Evolutionary conservation across 2,113 vertebrate species (phyloP).

Genomic region (Myodes glareolus): DNA sequence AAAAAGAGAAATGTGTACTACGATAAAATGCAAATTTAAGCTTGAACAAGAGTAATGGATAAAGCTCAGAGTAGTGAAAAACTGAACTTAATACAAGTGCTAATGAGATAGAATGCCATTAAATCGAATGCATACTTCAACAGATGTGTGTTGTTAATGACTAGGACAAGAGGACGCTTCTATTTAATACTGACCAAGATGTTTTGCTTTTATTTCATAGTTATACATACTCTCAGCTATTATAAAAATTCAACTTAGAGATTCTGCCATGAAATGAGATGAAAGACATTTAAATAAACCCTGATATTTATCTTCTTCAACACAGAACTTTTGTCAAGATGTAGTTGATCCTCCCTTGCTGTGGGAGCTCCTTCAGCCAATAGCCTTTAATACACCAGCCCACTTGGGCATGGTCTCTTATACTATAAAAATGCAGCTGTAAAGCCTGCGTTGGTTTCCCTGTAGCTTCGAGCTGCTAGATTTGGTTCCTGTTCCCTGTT

Average conservation of each 20-base stretch:
- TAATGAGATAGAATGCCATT: not conserved
- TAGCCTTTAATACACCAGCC: no score
- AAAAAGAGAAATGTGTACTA: not conserved
- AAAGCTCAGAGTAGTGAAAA: not conserved
- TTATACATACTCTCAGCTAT: not conserved
- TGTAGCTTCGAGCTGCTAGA: no score
- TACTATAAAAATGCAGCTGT: no score
- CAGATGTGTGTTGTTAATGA: not conserved
- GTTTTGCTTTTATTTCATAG: slow-evolving; percentile 20
- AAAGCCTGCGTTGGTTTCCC: no score
- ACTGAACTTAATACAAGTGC: not conserved
- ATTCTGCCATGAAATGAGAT: not conserved
- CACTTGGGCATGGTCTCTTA: no score
- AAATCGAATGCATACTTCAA: not conserved
- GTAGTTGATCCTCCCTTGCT: not conserved
- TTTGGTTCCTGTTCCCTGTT: no score
- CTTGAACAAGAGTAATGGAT: not conserved
- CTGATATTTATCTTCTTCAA: not conserved
- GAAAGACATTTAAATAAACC: not conserved
- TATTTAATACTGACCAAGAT: not conserved
- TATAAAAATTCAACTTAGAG: not conserved
- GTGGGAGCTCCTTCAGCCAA: no score
- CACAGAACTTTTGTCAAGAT: not conserved
- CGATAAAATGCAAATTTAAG: not conserved
- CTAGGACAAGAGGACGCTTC: not conserved